Base-by-base conservation (phyloP, 2,888 invertebrate genomes). In the Microctonus aethiopoides region DNA sequence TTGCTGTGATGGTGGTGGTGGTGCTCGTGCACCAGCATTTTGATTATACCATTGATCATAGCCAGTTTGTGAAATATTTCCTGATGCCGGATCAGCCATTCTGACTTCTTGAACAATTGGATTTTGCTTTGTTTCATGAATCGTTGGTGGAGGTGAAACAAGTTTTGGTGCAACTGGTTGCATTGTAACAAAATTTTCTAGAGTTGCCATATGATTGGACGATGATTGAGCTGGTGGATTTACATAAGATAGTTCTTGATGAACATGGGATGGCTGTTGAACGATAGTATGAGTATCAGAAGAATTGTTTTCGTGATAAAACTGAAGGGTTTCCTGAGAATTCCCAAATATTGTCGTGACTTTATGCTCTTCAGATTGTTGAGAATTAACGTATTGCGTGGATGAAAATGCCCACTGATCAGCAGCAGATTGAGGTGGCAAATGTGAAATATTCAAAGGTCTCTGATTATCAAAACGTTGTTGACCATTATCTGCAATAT, bases 11-110 rank as follows among this genome's bases (percentile, higher is more conserved):
- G 60, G 36, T 36, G 46, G 0, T n/a, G 77, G 71, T 16, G 79
- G 74, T 1, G 75, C 34, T 10, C 78, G 73, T 20, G 81, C 52
- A 1, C 76, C 62, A 3, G 77, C 63, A 61, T 72, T 81, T 36
- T 82, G 83, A 46, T 84, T 86, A 69, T 86, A 86, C 86, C 86
- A 86, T 20, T 85, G 84, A 71, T 86, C 86, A 34, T 84, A 86
- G 32, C 79, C 81, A 13, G 77, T 76, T 46, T 78, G 78, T 4
- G 77, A 57, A 24, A 71, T 26, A 20, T 68, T 75, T 72, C 22
- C 78, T 74, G 61, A 1, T 29, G 22, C 22, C 22, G 10, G 6
- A 10, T 9, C 6, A 2, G 24, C 2, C 24, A 6, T 39, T 7
- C 32, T 57, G 13, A 22, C 5, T 10, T 54, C 32, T 6, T 41